Base-by-base conservation (phyloP, 2,888 invertebrate genomes). In the Clivina fossor region DNA sequence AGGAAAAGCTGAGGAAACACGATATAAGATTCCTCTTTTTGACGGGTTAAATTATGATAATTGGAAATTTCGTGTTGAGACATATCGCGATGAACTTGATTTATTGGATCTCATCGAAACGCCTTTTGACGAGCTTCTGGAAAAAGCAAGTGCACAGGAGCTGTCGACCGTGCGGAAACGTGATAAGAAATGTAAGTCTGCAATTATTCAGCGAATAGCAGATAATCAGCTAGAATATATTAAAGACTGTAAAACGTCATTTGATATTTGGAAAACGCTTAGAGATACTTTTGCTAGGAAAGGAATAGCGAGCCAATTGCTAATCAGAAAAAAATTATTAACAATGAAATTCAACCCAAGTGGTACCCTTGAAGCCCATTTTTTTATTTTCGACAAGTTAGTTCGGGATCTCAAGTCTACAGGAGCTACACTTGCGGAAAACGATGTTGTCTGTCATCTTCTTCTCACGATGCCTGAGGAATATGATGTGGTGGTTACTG, bases 201-300 rank as follows among this genome's bases (percentile, higher is more conserved):
- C 58, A 35, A 61, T 65, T n/a, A 51, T 64, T 7, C 63, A 64
- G 46, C 41, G 62, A 5, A 62, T 65, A 11, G 61, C 63, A 3
- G 65, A 65, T 40, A 64, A 56, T 38, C 63, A 66, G 22, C 50
- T 65, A 40, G 66, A 66, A 58, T 67, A 65, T 32, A 62, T 59
- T 1, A 64, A 65, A 49, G 63, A 66, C 9, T 59, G 59, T 40
- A 50, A 44, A 18, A 65, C 60, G 3, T 61, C 63, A 26, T 62
- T 61, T 35, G 60, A 64, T 4, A 56, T 64, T 15, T 64, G 62
- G 64, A 47, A 32, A 33, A 35, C 53, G 2, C 43, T 65, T 22
- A 26, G 30, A n/a, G 28, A 59, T 5, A 63, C 60, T 5, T 65
- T 65, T 59, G 61, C 61, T 20, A 22, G 62, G 13, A 63, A 59